Evolutionary conservation across 2,113 vertebrate species (phyloP).

Genomic region (Cettia cetti): DNA sequence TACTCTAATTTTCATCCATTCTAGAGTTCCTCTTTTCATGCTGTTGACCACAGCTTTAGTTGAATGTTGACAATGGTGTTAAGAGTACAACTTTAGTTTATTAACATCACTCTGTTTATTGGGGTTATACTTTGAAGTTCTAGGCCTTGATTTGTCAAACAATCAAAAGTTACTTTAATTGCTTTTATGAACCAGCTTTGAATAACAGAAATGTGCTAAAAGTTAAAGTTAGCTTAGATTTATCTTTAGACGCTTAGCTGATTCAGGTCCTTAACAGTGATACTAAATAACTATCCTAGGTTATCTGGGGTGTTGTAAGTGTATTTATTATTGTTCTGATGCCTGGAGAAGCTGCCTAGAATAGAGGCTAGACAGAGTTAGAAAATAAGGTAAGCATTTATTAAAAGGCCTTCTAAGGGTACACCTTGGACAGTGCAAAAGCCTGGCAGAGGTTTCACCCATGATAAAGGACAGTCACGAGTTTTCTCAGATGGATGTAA

Average conservation of each 20-base stretch:
- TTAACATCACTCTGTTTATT: not conserved
- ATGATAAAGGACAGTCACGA: rapidly evolving
- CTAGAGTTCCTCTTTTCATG: not conserved
- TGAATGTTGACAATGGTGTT: not conserved
- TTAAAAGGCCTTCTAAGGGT: not conserved
- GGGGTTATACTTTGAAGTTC: not conserved
- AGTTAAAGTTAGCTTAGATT: not conserved
- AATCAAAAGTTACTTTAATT: not conserved
- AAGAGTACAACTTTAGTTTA: not conserved
- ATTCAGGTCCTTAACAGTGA: not conserved
- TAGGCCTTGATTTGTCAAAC: not conserved
- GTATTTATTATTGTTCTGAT: not conserved
- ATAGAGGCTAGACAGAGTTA: not conserved
- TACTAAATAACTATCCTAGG: not conserved
- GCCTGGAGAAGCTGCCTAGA: not conserved
- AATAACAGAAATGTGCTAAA: no score
- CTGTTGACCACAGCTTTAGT: not conserved
- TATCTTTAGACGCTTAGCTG: not conserved
- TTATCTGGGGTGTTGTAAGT: not conserved
- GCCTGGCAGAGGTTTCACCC: not conserved
- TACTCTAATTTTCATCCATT: not conserved
- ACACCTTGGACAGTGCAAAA: not conserved
- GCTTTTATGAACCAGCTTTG: no score
- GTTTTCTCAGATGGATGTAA: not conserved
- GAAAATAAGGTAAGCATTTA: not conserved